phyloP scores from a whole-genome alignment of 1,140 invertebrate genomes.

The Lanistes nyassanus region DNA sequence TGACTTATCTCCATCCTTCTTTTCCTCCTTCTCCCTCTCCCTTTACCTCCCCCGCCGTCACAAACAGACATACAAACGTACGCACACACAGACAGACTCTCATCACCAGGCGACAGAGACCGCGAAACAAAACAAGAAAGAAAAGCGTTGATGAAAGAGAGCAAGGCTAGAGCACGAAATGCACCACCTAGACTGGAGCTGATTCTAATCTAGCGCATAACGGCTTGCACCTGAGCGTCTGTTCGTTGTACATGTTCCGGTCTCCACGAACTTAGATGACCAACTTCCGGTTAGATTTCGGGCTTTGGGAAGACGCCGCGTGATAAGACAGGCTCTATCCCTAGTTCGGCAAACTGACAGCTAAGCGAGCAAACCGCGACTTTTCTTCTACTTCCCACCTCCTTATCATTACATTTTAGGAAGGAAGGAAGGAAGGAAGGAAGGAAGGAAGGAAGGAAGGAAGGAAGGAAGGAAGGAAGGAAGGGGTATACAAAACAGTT shows the following conservation, averaged over 20 bases:
- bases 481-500: not conserved
- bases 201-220: not conserved
- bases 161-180: not conserved
- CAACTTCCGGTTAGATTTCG: not conserved
- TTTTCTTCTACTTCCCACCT: not conserved
- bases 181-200: not conserved
- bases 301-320: too few species aligned
- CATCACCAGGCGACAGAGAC: not conserved
- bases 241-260: not conserved
- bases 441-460: constrained; percentile 17
- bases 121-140: not conserved
- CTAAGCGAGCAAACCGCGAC: not conserved
- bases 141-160: constrained; percentile 4
- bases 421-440: not conserved
- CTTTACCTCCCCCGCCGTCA: not conserved
- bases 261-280: not conserved
- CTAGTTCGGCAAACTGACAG: too few species aligned
- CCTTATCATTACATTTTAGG: not conserved
- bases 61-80: not conserved
- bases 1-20: not conserved
- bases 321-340: too few species aligned
- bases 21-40: not conserved
- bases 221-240: not conserved
- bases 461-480: constrained; percentile 3
- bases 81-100: not conserved